Evolutionary conservation across 1,140 invertebrate genomes (phyloP), one percentile per base, ranked within the genome.

Genomic region (Sycobia sp.): DNA sequence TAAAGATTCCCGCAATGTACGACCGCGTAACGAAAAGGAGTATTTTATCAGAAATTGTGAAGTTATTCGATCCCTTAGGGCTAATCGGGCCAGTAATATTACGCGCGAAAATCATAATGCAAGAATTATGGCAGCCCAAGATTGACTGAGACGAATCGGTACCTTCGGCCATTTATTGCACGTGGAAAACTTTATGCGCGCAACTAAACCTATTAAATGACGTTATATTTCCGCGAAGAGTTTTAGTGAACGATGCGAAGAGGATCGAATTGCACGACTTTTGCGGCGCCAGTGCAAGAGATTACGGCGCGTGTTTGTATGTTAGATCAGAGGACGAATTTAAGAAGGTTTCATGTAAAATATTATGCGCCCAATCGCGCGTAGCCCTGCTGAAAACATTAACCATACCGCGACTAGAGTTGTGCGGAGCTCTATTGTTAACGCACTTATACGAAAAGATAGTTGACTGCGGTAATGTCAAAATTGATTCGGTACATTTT

Each of bases 61-160:
- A 50, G 29, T 53, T 65, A 22, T 65, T 57, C 32, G 51, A 68
- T 20, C 57, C 67, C 7, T 13, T 68, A 2, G 64, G 60, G 18
- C 16, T 66, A 3, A 11, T 67, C 3, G 36, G 39, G 3, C 61
- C 61, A 1, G 46, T 67, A 13, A 16, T 60, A 11, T 20, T 67
- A 13, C 13, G 3, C 8, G 59, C 41, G 13, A 67, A 67, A 47
- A 54, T 18, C 10, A 20, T 67, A 13, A 59, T 67, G 10, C 59
- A 63, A 56, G 16, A 46, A 3, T 27, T 38, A 23, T 60, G 61
- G 61, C n/a, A 23, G 18, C 2, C 27, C 14, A 59, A 60, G 46
- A 14, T 58, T 3, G 29, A 53, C 7, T 67, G 65, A 53, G 53
- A 67, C 25, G 56, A 61, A 25, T 18, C 55, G 9, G 14, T 68